Conservation (phyloP, 2,888 invertebrate species). For the Polydrusus cervinus region DNA sequence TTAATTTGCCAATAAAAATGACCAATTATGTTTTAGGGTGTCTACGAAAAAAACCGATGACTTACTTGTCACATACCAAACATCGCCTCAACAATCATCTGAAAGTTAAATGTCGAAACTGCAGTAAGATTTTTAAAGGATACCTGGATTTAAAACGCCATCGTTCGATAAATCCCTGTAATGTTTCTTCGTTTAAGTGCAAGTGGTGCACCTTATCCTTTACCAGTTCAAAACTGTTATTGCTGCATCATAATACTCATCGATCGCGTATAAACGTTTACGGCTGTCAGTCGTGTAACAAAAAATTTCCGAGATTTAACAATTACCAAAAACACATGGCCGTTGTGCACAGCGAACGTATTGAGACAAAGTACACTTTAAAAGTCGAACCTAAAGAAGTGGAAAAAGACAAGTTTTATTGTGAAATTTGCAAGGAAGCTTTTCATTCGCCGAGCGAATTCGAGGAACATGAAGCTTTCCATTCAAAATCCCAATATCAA, state of each 20-base stretch:
- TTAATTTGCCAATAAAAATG: too few relatives aligned
- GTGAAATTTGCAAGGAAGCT: not conserved
- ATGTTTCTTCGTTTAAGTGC: not conserved
- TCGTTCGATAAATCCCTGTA: not conserved
- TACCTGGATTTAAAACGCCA: conserved; percentile 16
- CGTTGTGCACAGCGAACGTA: conserved; percentile 1
- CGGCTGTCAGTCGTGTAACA: conserved; percentile 6
- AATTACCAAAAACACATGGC: conserved; percentile 18
- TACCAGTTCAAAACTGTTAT: not conserved
- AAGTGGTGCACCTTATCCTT: conserved; percentile 24
- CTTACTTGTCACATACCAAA: conserved; percentile 17
- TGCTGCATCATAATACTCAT: not conserved
- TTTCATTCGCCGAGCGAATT: not conserved
- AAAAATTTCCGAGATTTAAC: conserved; percentile 7
- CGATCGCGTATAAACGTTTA: not conserved
- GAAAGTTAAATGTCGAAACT: conserved; percentile 9
- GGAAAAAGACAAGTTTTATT: not conserved
- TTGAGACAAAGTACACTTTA: not conserved
- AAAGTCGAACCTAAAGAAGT: conserved; percentile 8
- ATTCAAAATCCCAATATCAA: conserved; percentile 15
- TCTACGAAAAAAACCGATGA: conserved; percentile 19
- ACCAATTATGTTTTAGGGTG: conserved; percentile 17
- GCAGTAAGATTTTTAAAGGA: conserved; percentile 12
- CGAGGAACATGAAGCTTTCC: conserved; percentile 8
- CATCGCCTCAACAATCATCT: conserved; percentile 18